Evolutionary conservation across 2,888 invertebrate species (phyloP).

Genomic region (Eristalis arbustorum): DNA sequence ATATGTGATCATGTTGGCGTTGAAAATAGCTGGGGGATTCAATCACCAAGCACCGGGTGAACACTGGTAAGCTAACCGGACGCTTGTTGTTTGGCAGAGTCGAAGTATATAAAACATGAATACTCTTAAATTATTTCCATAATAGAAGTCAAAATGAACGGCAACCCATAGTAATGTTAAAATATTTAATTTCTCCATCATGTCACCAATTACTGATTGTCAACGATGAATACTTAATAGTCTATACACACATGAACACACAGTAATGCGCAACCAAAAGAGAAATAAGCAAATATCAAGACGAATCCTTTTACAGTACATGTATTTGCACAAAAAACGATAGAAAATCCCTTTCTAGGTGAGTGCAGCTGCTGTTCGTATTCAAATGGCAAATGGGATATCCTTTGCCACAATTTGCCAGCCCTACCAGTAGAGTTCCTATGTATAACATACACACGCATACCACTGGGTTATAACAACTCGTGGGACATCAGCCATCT

Average conservation of each 20-base stretch:
- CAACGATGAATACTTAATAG: neutral
- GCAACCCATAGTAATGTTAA: no score
- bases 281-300: neutral
- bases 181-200: no score
- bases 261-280: neutral
- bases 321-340: neutral
- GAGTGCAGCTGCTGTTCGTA: constrained; percentile 33
- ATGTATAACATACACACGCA: constrained; percentile 15
- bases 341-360: constrained; percentile 36
- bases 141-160: no score
- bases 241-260: neutral
- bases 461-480: constrained; percentile 50
- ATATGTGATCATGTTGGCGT: no score
- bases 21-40: no score
- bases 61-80: no score
- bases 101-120: no score
- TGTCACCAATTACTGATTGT: no score
- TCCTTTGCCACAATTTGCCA: constrained; percentile 55
- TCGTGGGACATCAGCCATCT: constrained; percentile 65
- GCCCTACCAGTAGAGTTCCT: constrained; percentile 33
- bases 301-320: constrained; percentile 16
- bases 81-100: no score
- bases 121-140: no score
- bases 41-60: no score
- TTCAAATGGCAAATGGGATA: constrained; percentile 56